Conservation (phyloP, 2,113 vertebrate species). For the Dolichallabes microphthalmus region DNA sequence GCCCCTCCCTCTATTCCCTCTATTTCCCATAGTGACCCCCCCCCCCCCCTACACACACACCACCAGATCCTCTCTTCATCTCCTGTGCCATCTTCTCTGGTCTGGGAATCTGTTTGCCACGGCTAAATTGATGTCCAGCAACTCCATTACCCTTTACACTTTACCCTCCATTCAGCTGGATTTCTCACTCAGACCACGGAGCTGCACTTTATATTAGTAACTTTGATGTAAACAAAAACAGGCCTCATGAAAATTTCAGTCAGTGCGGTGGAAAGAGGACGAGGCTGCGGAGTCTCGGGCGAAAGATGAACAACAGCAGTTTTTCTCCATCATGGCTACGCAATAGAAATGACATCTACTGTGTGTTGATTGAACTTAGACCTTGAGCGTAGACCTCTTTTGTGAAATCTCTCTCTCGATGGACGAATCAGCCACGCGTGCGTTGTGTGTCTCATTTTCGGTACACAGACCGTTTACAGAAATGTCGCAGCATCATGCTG, state of each 20-base stretch:
- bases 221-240: conserved; percentile 32
- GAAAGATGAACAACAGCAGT: neutral
- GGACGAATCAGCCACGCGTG: neutral
- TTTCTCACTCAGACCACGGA: conserved; percentile 12
- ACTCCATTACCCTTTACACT: conserved; percentile 31
- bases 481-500: no score
- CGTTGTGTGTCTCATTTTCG: neutral
- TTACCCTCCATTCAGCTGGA: conserved; percentile 1
- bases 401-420: neutral
- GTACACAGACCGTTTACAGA: no score
- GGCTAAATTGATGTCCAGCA: conserved; percentile 44
- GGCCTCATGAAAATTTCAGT: conserved; percentile 50
- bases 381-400: neutral
- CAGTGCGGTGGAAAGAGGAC: conserved; percentile 17
- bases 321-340: neutral
- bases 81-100: neutral
- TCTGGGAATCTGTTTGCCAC: conserved; percentile 8
- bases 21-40: conserved; percentile 1
- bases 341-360: neutral
- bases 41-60: no score
- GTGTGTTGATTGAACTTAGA: neutral
- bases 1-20: neutral
- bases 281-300: neutral
- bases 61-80: conserved; percentile 22
- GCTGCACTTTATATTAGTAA: conserved; percentile 24